Base-by-base conservation (phyloP, 2,888 invertebrate species). In the Hydrotaea cyrtoneurina region DNA sequence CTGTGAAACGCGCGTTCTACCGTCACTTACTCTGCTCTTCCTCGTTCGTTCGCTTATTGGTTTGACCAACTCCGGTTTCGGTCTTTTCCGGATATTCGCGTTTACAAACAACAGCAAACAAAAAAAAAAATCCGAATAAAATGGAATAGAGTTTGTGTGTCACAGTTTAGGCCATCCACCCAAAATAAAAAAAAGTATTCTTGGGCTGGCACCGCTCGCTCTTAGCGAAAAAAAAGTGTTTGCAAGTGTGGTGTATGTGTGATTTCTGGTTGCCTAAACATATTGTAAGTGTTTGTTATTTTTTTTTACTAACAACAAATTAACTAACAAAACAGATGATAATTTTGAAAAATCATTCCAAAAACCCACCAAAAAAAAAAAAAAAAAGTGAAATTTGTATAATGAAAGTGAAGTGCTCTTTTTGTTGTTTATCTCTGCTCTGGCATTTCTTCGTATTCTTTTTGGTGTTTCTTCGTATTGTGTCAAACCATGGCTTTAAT, bases 21-120 rank as follows among this genome's bases (percentile, higher is more conserved):
- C 31, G 31, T n/a, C n/a, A n/a, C n/a, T n/a, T n/a, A n/a, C n/a
- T n/a, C n/a, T n/a, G n/a, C n/a, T n/a, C n/a, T n/a, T n/a, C n/a
- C 31, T 31, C 31, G 31, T 31, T 31, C 31, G 31, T 31, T 31
- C 31, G 31, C 31, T 7, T 31, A 31, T 19, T 66, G 19, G 66
- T 66, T 66, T 66, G 21, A 23, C 15, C 43, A 69, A 69, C 39
- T 69, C 46, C 69, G 23, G 39, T 69, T 69, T 69, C 46, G 69
- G 46, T 23, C 11, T 39, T 66, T 43, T 36, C 69, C 21, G 69
- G 43, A 23, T 19, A 43, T 36, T 66, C 43, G 66, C 39, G 19
- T 7, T 21, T 59, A 57, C 5, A 43, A 43, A 43, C 19, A 43
- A n/a, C n/a, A 31, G 31, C 31, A 31, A 31, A 31, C 31, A 31